phyloP scores from a whole-genome alignment of 2,888 invertebrate genomes.

The Macropis europaea region DNA sequence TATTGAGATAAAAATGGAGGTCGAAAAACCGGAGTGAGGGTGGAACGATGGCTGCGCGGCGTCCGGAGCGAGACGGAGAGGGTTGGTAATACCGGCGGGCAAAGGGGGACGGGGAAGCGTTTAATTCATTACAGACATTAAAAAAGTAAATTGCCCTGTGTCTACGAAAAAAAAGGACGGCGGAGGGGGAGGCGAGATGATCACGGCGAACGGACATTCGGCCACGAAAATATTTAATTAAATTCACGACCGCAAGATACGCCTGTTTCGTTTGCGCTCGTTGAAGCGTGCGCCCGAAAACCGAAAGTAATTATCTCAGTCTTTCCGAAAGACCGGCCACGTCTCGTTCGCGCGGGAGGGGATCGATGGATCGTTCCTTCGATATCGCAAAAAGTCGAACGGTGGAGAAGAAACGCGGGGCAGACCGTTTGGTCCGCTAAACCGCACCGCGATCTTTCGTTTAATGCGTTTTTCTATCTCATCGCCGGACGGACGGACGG shows the following conservation, averaged over 20 bases:
- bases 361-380: conserved; percentile 49
- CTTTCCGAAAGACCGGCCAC: conserved; percentile 61
- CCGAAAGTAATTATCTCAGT: conserved; percentile 64
- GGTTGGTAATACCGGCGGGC: conserved; percentile 43
- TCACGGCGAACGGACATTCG: conserved; percentile 65
- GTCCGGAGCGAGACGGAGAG: conserved; percentile 6
- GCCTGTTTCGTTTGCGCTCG: conserved; percentile 63
- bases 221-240: conserved; percentile 79
- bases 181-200: conserved; percentile 56
- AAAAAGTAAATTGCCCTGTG: conserved; percentile 78
- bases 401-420: conserved; percentile 25
- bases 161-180: conserved; percentile 56
- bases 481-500: too few relatives aligned
- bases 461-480: conserved; percentile 17
- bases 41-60: neutral
- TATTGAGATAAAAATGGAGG: conserved; percentile 48
- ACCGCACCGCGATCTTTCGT: conserved; percentile 35
- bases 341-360: conserved; percentile 59
- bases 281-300: conserved; percentile 56
- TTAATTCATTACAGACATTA: conserved; percentile 79
- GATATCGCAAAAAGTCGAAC: conserved; percentile 22
- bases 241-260: conserved; percentile 78
- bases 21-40: conserved; percentile 8
- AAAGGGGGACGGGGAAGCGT: conserved; percentile 59
- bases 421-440: conserved; percentile 5